These are phyloP conservation scores for Oreochromis aureus DNA, from an alignment of 2,113 vertebrate genomes.

Conservation along the genomic window DNA sequence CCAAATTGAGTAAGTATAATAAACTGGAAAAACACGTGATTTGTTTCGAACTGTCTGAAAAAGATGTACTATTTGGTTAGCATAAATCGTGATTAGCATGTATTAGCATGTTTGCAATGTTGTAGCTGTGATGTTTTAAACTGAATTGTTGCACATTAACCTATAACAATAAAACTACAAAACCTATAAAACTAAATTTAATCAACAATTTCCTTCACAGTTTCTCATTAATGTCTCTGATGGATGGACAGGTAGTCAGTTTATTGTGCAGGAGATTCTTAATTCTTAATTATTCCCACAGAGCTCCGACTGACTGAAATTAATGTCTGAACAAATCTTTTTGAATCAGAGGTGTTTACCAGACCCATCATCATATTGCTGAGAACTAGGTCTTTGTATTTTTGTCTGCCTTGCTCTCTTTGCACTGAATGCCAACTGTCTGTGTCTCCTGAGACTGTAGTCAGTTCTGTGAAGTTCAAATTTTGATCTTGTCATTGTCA, in stretches of 20 bases:
- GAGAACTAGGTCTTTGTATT: neutral
- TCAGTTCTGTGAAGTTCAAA: neutral
- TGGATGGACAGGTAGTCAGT: fast-evolving
- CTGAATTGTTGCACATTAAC: neutral
- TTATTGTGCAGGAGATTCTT: neutral
- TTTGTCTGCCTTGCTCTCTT: neutral
- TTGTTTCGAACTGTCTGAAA: fast-evolving
- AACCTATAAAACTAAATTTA: neutral
- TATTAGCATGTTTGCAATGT: neutral
- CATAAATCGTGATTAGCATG: neutral
- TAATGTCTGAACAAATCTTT: neutral
- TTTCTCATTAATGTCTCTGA: neutral
- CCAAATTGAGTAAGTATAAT: neutral
- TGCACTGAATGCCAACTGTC: neutral
- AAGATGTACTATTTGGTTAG: neutral
- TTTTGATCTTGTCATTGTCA: neutral
- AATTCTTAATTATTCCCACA: neutral
- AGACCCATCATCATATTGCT: neutral
- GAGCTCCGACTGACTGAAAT: neutral
- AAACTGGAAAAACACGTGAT: neutral
- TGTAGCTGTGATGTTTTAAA: neutral
- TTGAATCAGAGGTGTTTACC: neutral
- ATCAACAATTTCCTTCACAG: neutral
- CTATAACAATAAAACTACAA: neutral
- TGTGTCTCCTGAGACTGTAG: neutral